Percentiles rank a stretch among this genome's conserved stretches.
Evolutionary conservation across 2,888 invertebrate species (phyloP).

Genomic region (Drosophila multiciliata): DNA sequence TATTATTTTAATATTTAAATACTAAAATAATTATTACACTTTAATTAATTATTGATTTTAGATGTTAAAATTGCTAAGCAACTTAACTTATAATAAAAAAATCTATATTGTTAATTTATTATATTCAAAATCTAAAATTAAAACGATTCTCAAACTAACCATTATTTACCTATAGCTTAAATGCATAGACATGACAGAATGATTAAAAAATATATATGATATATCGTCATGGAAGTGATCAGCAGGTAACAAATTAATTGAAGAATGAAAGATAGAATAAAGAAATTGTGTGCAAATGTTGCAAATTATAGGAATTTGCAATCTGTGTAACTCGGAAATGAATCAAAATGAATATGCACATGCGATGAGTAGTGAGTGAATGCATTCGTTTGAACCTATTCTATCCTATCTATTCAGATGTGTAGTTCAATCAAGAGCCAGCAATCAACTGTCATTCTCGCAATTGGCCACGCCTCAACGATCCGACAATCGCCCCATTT

Average conservation of each 20-base stretch:
- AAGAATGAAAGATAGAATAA: too few relatives aligned
- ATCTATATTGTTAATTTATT: not conserved
- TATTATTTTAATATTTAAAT: not conserved
- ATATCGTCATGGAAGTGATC: not conserved
- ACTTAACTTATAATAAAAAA: not conserved
- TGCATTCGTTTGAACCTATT: conserved; percentile 8
- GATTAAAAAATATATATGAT: not conserved
- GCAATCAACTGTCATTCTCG: conserved; percentile 47
- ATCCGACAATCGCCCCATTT: conserved; percentile 30
- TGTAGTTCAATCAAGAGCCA: conserved; percentile 26
- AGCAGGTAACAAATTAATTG: not conserved
- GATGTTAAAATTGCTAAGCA: not conserved
- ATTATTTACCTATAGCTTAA: not conserved
- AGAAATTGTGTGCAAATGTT: not conserved
- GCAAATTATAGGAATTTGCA: not conserved
- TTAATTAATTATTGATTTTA: not conserved
- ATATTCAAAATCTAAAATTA: too few relatives aligned
- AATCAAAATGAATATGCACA: conserved; percentile 6
- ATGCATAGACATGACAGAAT: not conserved
- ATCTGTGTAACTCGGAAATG: conserved; percentile 5
- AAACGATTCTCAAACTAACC: too few relatives aligned
- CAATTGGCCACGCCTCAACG: conserved; percentile 51
- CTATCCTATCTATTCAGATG: not conserved
- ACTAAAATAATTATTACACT: not conserved
- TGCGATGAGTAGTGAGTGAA: not conserved